Evolutionary conservation across 2,888 invertebrate genomes (phyloP), one percentile per base, ranked within the genome.

Genomic region (Lydus trimaculatus): DNA sequence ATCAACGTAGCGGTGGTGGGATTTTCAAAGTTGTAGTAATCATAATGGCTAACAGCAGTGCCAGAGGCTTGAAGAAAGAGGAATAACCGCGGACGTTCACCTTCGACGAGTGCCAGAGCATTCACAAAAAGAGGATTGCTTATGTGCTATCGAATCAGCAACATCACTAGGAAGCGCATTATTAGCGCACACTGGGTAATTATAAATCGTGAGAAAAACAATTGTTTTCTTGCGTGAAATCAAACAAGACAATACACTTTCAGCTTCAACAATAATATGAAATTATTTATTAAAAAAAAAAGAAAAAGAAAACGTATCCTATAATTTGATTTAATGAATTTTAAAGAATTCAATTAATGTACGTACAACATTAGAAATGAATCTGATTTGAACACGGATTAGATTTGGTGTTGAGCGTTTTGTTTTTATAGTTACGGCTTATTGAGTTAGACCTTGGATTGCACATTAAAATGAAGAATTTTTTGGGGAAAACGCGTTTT

Each of bases 71-170:
- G 60, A 66, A 67, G 67, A 73, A 75, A 79, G 84, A 83, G 83
- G 82, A 84, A 84, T 84, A 84, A 84, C 84, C 84, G 82, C 77
- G 83, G 83, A 74, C 82, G 78, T 83, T 83, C 80, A 84, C 82
- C 83, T 82, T 75, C 75, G 72, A 69, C 75, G 77, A 80, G 78
- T 81, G 82, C 80, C 80, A 79, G 80, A 79, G 81, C 78, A 79
- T 79, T 79, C 77, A 82, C 80, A 82, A 83, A 82, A 82, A 83
- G 81, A 81, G 78, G 72, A 78, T 77, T 72, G 74, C 72, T 72
- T 72, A 64, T 72, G 73, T 72, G 74, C 76, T 78, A 80, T 79
- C 79, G 79, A 82, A 81, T 81, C 80, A 77, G 78, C 79, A 76
- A 80, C 82, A 80, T 79, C 81, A 80, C 81, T 80, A 82, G 81